These are phyloP conservation scores for Rhagonycha fulva DNA, from an alignment of 2,888 invertebrate genomes.

Conservation along the genomic window DNA sequence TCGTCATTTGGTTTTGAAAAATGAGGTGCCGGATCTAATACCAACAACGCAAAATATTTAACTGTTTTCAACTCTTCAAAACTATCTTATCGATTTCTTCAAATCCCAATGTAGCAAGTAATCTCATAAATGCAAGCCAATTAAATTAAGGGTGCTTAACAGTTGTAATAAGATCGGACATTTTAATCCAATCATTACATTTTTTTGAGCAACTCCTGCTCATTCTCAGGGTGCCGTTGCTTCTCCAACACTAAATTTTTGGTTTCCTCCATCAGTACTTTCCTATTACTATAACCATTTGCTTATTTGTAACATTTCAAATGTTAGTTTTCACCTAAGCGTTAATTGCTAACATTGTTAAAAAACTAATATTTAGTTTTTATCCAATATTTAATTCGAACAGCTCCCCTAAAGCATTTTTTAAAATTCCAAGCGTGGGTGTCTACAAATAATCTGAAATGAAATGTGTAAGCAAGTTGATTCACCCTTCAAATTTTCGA, in stretches of 20 bases:
- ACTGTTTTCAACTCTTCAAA: neutral
- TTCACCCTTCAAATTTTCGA: neutral
- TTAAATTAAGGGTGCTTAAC: neutral
- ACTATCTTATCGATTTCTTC: neutral
- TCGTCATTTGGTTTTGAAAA: slow-evolving; percentile 32
- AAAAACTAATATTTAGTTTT: too few relatives aligned
- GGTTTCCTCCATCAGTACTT: too few relatives aligned
- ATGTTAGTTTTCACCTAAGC: too few relatives aligned
- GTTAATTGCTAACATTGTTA: too few relatives aligned
- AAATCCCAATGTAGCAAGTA: neutral
- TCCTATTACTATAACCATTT: too few relatives aligned
- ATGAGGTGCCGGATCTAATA: slow-evolving; percentile 28
- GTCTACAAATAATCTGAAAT: neutral
- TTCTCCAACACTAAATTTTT: too few relatives aligned
- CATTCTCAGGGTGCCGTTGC: too few relatives aligned
- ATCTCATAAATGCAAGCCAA: neutral
- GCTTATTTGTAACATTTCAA: too few relatives aligned
- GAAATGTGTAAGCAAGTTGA: neutral
- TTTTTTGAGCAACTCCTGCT: too few relatives aligned
- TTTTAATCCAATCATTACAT: neutral
- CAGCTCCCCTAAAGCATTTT: too few relatives aligned
- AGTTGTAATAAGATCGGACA: neutral
- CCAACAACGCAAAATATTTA: neutral
- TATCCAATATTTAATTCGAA: too few relatives aligned
- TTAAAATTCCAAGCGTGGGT: neutral